Conservation (phyloP, 1,140 invertebrate species). For the Sycobia sp. region DNA sequence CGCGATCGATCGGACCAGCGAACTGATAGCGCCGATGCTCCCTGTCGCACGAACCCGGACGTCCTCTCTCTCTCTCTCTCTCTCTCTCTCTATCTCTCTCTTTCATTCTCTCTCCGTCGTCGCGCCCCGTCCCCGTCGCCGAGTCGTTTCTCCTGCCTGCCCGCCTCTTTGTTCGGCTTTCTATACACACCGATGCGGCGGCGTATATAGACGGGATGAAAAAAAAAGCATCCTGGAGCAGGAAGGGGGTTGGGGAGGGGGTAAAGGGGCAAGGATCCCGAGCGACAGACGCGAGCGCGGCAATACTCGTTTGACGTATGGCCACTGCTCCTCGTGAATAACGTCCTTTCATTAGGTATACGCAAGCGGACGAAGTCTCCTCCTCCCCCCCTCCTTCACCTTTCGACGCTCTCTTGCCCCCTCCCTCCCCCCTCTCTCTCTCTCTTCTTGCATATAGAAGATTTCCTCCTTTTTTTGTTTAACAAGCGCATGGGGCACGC, state of each 20-base stretch:
- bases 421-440: too few species aligned
- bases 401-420: too few species aligned
- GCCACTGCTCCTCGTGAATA: conserved; percentile 10
- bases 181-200: neutral
- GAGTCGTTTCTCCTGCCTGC: neutral
- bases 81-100: too few species aligned
- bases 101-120: too few species aligned
- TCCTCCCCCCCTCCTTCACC: too few species aligned
- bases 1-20: neutral
- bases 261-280: neutral
- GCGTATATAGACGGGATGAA: neutral
- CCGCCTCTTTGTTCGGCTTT: conserved; percentile 21
- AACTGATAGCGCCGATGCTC: too few species aligned
- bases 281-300: conserved; percentile 9
- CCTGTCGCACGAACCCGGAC: neutral
- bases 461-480: too few species aligned
- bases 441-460: too few species aligned
- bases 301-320: conserved; percentile 20
- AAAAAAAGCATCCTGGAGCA: too few species aligned
- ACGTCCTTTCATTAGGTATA: conserved; percentile 25
- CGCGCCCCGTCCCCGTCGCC: neutral
- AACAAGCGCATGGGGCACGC: too few species aligned
- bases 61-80: neutral
- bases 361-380: too few species aligned
- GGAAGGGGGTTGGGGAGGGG: too few species aligned